Conservation (phyloP, 2,888 invertebrate genomes). For the Argyra leucocephala region DNA sequence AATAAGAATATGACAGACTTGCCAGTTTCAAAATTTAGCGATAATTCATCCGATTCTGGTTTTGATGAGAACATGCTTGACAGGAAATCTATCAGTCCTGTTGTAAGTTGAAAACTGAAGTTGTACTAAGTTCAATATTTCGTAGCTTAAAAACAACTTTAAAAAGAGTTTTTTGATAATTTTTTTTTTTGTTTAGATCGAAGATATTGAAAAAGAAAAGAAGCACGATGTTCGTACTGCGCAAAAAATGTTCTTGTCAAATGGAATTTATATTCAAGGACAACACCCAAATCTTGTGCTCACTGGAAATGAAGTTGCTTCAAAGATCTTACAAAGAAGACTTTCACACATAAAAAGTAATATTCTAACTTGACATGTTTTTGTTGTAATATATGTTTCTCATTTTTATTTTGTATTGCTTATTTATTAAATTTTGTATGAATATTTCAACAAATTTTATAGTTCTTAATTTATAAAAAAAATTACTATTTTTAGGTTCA, state of each 20-base stretch:
- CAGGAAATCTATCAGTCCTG: constrained; percentile 38
- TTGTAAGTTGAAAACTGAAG: constrained; percentile 29
- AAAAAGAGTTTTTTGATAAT: constrained; percentile 13
- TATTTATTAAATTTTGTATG: too few relatives aligned
- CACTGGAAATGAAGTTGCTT: constrained; percentile 35
- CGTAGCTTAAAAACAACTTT: too few relatives aligned
- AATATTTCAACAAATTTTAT: too few relatives aligned
- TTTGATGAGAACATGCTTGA: constrained; percentile 52
- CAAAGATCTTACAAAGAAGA: constrained; percentile 35
- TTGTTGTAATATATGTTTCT: too few relatives aligned
- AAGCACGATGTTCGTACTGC: constrained; percentile 30
- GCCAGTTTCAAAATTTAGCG: constrained; percentile 45
- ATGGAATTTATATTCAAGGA: constrained; percentile 33
- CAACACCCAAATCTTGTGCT: constrained; percentile 35
- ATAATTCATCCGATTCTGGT: constrained; percentile 63
- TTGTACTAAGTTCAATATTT: neutral
- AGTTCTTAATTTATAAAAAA: too few relatives aligned
- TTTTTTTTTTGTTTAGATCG: constrained; percentile 16
- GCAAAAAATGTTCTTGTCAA: constrained; percentile 36
- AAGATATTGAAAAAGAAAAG: constrained; percentile 33
- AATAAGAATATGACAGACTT: constrained; percentile 13
- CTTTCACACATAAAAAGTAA: constrained; percentile 10
- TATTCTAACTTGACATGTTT: too few relatives aligned
- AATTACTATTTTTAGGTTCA: constrained; percentile 27
- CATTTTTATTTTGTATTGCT: too few relatives aligned